phyloP scores from a whole-genome alignment of 30 jellyfish, hydroid and myxozoan genomes.

The Aurelia sp. region DNA sequence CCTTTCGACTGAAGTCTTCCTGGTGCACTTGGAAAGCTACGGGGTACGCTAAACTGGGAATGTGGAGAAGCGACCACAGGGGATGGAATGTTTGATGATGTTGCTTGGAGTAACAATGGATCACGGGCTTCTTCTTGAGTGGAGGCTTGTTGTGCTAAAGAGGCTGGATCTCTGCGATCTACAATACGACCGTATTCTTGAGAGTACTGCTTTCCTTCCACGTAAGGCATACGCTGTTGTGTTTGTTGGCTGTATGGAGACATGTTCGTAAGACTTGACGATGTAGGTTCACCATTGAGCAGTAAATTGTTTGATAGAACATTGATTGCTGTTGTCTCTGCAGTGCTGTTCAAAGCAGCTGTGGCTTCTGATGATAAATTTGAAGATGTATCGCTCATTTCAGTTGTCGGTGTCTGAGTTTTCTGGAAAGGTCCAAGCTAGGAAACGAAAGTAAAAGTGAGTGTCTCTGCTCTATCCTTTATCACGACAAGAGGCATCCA shows the following conservation, averaged over 20 bases:
- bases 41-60: conserved; percentile 26
- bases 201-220: not conserved
- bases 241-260: not conserved
- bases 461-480: too few relatives aligned
- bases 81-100: not conserved
- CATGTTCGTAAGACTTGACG: not conserved
- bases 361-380: conserved; percentile 28
- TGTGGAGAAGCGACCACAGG: conserved; percentile 19
- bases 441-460: not conserved
- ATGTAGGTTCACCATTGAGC: conserved; percentile 8
- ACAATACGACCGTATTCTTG: not conserved
- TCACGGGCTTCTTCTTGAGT: conserved; percentile 15
- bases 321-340: conserved; percentile 30
- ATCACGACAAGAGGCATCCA: too few relatives aligned
- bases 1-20: conserved; percentile 28
- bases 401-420: conserved; percentile 52
- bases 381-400: conserved; percentile 35
- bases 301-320: conserved; percentile 4
- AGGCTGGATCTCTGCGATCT: not conserved
- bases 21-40: not conserved
- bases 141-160: conserved; percentile 9
- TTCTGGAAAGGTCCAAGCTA: conserved; percentile 74
- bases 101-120: not conserved
- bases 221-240: not conserved
- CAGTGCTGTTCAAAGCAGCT: conserved; percentile 18